Conservation (phyloP, 1,140 invertebrate species). For the Listronotus oregonensis region DNA sequence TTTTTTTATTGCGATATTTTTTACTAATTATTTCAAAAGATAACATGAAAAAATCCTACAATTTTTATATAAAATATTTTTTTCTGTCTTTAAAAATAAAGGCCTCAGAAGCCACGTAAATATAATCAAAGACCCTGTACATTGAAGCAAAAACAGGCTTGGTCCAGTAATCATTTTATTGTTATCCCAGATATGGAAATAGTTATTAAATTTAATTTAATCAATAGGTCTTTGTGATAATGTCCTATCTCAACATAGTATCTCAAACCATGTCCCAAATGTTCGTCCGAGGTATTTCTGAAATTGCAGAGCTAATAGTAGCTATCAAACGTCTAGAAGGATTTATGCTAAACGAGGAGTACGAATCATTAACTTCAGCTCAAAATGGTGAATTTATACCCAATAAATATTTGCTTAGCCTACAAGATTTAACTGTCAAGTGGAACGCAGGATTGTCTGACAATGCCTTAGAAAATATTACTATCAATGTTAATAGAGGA, state of each 20-base stretch:
- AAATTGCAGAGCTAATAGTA: constrained; percentile 65
- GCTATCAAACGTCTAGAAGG: constrained; percentile 64
- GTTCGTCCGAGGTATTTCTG: constrained; percentile 72
- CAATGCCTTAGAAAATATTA: constrained; percentile 59
- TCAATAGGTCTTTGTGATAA: constrained; percentile 65
- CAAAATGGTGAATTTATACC: constrained; percentile 34
- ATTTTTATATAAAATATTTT: no score
- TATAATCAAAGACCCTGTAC: no score
- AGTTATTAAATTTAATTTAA: not conserved
- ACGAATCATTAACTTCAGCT: constrained; percentile 34
- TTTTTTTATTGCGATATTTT: no score
- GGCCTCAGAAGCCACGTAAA: no score
- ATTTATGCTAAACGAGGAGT: constrained; percentile 62
- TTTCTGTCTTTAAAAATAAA: no score
- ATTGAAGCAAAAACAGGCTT: no score
- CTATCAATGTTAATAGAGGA: constrained; percentile 60
- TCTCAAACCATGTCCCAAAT: constrained; percentile 69
- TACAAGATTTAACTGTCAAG: constrained; percentile 57
- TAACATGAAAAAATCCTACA: no score
- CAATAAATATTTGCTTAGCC: constrained; percentile 39
- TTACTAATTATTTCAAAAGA: no score
- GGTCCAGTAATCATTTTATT: no score
- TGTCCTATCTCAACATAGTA: constrained; percentile 68
- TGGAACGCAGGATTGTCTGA: constrained; percentile 54
- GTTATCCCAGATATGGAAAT: no score